Base-by-base conservation (phyloP, 2,113 vertebrate species). In the Pionites leucogaster region DNA sequence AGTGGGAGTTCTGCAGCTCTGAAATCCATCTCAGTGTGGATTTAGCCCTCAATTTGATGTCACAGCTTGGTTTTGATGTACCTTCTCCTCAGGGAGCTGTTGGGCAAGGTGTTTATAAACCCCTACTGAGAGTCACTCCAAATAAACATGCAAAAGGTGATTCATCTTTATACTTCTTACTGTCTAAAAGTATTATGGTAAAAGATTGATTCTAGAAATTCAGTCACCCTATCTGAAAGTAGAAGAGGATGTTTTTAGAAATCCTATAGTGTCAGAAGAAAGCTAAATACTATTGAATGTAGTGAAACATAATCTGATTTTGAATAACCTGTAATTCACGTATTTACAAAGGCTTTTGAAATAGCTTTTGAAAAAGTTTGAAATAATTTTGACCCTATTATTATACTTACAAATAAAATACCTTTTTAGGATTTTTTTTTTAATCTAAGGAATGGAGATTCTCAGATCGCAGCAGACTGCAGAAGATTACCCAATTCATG, bases 271-370 rank as follows among this genome's bases (percentile, higher is more conserved):
- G 76, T 57, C 59, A 86, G 78, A 63, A 78, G 62, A 90, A 90
- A 86, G 13, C 63, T 82, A 76, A 65, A 71, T 75, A 28, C 91
- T 64, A 9, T 14, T 70, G 68, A 83, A 78, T 47, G 67, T 17
- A 70, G 18, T 42, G 60, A 91, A 93, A 90, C 81, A 80, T 71
- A 83, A 92, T 95, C 83, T 78, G 60, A 18, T 88, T 86, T 62
- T 88, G 95, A 94, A 95, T 95, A 86, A 94, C 86, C 88, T 90
- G 60, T 86, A 92, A 96, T 94, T 95, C 93, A 93, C 16, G 37
- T 47, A 55, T 94, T 90, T 83, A 83, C n/a, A 94, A 80, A 92
- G 35, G 33, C 17, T 31, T 93, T 92, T 83, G 68, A 96, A 95
- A 95, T 80, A 83, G 46, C 50, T 90, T 67, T 86, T 55, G 31